Evolutionary conservation across 2,113 vertebrate genomes (phyloP).

Genomic region (Zootoca vivipara): DNA sequence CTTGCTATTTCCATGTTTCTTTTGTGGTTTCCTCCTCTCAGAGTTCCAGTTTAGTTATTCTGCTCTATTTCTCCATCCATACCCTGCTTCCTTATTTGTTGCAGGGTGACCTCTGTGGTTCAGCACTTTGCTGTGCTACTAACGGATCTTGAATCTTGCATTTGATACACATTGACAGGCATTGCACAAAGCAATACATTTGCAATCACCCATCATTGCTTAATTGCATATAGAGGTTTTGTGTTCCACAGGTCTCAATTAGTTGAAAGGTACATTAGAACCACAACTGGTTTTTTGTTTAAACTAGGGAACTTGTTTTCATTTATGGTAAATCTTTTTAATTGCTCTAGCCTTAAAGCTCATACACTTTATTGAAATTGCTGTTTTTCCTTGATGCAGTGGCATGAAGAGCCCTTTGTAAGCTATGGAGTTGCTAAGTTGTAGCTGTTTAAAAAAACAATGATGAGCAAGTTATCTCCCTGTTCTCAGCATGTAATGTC

Average conservation of each 20-base stretch:
- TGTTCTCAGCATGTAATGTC: background rate
- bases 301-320: background rate
- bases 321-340: background rate
- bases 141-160: background rate
- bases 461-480: background rate
- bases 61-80: background rate
- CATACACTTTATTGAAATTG: background rate
- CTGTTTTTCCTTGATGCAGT: background rate
- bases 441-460: background rate
- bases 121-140: background rate
- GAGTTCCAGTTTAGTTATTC: background rate
- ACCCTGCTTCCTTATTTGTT: background rate
- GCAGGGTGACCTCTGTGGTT: background rate
- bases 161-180: accelerated
- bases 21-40: background rate
- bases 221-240: background rate
- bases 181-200: background rate
- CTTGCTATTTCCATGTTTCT: background rate
- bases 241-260: background rate
- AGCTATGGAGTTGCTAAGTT: background rate
- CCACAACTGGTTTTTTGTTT: background rate
- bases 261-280: background rate
- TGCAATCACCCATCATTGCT: background rate
- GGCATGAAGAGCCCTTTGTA: background rate
- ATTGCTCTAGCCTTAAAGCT: background rate